These are phyloP conservation scores for Trichonephila inaurata DNA, from an alignment of 1,140 invertebrate genomes.

Conservation along the genomic window DNA sequence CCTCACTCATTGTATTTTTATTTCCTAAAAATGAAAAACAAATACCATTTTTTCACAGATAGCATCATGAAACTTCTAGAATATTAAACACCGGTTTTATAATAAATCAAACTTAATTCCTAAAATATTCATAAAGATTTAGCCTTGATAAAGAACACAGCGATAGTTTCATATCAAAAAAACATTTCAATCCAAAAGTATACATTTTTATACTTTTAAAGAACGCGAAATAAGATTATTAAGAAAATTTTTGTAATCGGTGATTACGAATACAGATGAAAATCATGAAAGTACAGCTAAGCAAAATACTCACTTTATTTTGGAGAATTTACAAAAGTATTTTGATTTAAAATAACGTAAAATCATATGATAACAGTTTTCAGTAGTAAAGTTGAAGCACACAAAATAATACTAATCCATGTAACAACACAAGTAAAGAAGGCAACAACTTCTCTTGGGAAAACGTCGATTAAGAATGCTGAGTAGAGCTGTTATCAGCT, in stretches of 20 bases:
- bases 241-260: too few relatives aligned
- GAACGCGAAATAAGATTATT: too few relatives aligned
- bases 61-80: not conserved
- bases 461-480: conserved; percentile 10
- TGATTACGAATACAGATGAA: too few relatives aligned
- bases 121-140: too few relatives aligned
- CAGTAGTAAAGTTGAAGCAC: too few relatives aligned
- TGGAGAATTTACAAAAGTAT: not conserved
- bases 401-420: not conserved
- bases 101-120: too few relatives aligned
- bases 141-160: too few relatives aligned
- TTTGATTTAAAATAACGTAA: not conserved
- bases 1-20: conserved; percentile 53
- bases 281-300: not conserved
- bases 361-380: not conserved
- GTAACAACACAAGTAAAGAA: not conserved
- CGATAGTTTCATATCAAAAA: too few relatives aligned
- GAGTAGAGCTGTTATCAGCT: not conserved
- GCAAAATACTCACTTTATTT: not conserved
- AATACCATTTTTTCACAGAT: not conserved
- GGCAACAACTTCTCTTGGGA: not conserved
- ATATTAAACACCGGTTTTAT: not conserved
- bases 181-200: too few relatives aligned
- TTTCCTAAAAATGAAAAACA: not conserved
- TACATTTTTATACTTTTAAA: too few relatives aligned